These are phyloP conservation scores for Spinus olivaceus DNA, from an alignment of 2,797 vertebrate species.

Conservation along the genomic window DNA sequence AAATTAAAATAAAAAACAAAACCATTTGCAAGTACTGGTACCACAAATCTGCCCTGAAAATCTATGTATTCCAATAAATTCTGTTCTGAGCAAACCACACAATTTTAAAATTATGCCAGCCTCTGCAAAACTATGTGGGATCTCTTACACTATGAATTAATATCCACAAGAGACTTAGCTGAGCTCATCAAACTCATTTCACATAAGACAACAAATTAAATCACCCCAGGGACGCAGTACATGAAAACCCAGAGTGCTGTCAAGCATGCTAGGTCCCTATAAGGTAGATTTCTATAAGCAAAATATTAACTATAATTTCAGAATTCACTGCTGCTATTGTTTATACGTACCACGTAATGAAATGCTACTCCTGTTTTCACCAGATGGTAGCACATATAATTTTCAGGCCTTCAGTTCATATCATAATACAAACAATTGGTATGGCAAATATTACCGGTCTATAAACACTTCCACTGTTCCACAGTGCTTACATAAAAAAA, in stretches of 20 bases:
- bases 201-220: constrained; percentile 80
- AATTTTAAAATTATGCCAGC: constrained; percentile 67
- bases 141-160: constrained; percentile 78
- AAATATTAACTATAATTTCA: constrained; percentile 66
- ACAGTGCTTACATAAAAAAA: constrained; percentile 26
- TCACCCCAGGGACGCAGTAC: constrained; percentile 70
- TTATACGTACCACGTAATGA: constrained; percentile 62
- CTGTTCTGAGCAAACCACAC: constrained; percentile 53
- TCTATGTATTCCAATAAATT: neutral
- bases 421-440: constrained; percentile 67
- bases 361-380: constrained; percentile 70
- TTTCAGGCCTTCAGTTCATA: constrained; percentile 63
- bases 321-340: constrained; percentile 47
- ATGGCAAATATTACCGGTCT: constrained; percentile 62
- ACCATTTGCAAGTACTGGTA: neutral
- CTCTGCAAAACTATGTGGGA: constrained; percentile 74
- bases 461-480: constrained; percentile 52
- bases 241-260: constrained; percentile 61
- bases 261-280: constrained; percentile 53
- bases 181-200: constrained; percentile 82
- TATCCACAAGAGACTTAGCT: constrained; percentile 75
- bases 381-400: constrained; percentile 70
- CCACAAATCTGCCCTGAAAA: constrained; percentile 12
- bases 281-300: constrained; percentile 64
- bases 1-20: neutral